Evolutionary conservation across 1,140 invertebrate genomes (phyloP).

Genomic region (Cyclargus thomasi): DNA sequence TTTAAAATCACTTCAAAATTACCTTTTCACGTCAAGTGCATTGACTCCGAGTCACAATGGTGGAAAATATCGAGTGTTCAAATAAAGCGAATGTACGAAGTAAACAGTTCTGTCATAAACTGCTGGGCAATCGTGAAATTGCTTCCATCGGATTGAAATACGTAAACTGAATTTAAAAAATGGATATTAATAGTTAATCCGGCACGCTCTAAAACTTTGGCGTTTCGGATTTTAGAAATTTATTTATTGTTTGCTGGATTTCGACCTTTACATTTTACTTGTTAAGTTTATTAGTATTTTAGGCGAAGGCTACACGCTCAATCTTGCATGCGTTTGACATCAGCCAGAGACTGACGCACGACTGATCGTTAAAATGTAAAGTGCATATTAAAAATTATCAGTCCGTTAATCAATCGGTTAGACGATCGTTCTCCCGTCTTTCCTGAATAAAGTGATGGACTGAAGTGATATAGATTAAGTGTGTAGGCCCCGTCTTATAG

Average conservation of each 20-base stretch:
- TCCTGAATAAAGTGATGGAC: too few relatives aligned
- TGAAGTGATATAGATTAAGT: too few relatives aligned
- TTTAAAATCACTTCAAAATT: neutral
- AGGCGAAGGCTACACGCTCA: too few relatives aligned
- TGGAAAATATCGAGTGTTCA: constrained; percentile 1
- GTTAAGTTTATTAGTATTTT: neutral
- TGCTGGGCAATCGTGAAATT: constrained; percentile 27
- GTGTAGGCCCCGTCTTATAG: too few relatives aligned
- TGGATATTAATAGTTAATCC: neutral
- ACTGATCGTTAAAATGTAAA: too few relatives aligned
- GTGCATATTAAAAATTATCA: too few relatives aligned
- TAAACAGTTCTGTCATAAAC: constrained; percentile 24
- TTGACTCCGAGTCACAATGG: constrained; percentile 2
- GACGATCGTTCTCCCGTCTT: too few relatives aligned
- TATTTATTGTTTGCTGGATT: neutral
- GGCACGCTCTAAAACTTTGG: neutral
- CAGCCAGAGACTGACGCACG: too few relatives aligned
- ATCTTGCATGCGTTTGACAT: too few relatives aligned
- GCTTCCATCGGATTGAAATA: constrained; percentile 26
- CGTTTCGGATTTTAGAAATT: neutral
- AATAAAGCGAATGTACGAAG: constrained; percentile 17
- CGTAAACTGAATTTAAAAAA: constrained; percentile 26
- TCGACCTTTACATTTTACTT: neutral
- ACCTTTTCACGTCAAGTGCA: neutral
- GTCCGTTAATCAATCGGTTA: too few relatives aligned